Evolutionary conservation across 2,888 invertebrate genomes (phyloP).

Genomic region (Lingula anatina): DNA sequence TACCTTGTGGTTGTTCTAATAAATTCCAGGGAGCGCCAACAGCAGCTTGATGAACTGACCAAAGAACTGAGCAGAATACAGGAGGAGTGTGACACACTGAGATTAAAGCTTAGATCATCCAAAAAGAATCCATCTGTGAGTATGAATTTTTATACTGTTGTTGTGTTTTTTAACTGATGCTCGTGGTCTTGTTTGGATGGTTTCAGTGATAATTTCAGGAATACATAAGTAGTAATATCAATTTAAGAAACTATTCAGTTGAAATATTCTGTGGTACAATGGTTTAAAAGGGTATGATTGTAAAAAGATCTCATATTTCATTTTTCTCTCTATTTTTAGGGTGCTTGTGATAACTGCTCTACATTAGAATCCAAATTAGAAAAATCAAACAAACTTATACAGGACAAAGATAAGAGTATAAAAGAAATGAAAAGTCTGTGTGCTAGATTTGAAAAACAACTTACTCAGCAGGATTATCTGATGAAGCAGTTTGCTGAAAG

Average conservation of each 20-base stretch:
- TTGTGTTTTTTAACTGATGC: too few relatives aligned
- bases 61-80: constrained; percentile 44
- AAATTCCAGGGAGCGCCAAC: constrained; percentile 43
- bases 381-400: constrained; percentile 20
- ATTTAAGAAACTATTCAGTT: too few relatives aligned
- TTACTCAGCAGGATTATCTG: constrained; percentile 32
- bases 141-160: neutral
- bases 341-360: constrained; percentile 30
- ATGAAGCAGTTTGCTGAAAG: constrained; percentile 27
- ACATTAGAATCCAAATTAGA: constrained; percentile 23
- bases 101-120: constrained; percentile 33
- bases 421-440: constrained; percentile 28
- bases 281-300: too few relatives aligned
- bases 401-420: constrained; percentile 29
- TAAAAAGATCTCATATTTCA: neutral
- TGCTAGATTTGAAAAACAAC: constrained; percentile 31
- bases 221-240: too few relatives aligned
- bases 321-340: constrained; percentile 16
- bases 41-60: constrained; percentile 48
- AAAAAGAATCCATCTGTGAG: constrained; percentile 5
- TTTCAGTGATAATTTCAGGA: too few relatives aligned
- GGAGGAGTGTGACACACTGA: constrained; percentile 43
- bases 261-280: too few relatives aligned
- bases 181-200: too few relatives aligned
- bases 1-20: too few relatives aligned